Evolutionary conservation across 1,140 invertebrate species (phyloP), one percentile per base, ranked within the genome.

Genomic region (Drosophila ironensis): DNA sequence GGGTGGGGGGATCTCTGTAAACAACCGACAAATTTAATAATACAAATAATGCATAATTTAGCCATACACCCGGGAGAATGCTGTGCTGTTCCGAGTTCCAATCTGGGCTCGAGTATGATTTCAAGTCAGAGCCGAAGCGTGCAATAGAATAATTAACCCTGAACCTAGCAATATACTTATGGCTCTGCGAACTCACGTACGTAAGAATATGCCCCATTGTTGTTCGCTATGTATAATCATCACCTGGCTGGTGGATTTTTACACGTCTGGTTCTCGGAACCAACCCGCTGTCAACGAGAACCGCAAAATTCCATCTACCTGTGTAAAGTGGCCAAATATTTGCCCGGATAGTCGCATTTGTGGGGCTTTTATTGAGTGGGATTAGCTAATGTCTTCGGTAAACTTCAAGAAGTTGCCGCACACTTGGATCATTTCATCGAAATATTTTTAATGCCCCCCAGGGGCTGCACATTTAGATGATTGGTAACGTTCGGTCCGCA

Each of bases 21-120:
- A 46, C 53, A 60, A 44, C 63, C 52, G 67, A 38, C 76, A 72
- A 68, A 69, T 70, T 70, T 78, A 60, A 81, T 71, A 60, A 46
- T 60, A 72, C 74, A 84, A 86, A 86, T 84, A 84, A 80, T 80
- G 80, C 71, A 86, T 84, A 84, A 74, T 74, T 74, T 59, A 54
- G 68, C 51, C 52, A 50, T 42, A 50, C 37, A 35, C 37, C 28
- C 4, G 28, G 12, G 12, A 20, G 46, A 24, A 35, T 17, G n/a
- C 12, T 44, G 22, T 14, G 44, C 16, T n/a, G 60, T 51, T 56
- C 22, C 64, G 22, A 70, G 56, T 63, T 30, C 27, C 22, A 37
- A 22, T 25, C 27, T 30, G 28, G 28, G n/a, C 28, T 11, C n/a
- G 42, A 71, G 40, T 53, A 30, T 14, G 24, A 30, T 24, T 61